A percentile compares a stretch with the other conserved stretches of the same genome.
Evolutionary conservation across 2,888 invertebrate genomes (phyloP).

Genomic region (Sisyra nigra): DNA sequence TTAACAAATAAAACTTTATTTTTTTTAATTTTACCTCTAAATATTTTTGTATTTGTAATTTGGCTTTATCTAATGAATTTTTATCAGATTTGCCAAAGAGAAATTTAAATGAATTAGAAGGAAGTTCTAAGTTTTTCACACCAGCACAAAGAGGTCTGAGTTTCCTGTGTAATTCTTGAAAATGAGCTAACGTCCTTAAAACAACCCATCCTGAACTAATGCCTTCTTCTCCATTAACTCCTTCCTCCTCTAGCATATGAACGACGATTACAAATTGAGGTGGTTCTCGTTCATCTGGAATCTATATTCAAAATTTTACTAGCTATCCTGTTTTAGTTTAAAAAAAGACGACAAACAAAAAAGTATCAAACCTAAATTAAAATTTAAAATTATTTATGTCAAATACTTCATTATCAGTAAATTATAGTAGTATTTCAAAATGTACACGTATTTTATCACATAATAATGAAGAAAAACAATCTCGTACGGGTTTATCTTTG

Average conservation of each 20-base stretch:
- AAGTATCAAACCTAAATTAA: too few relatives aligned
- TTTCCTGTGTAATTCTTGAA: constrained; percentile 69
- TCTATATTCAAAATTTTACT: constrained; percentile 13
- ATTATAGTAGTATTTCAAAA: too few relatives aligned
- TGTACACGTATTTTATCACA: too few relatives aligned
- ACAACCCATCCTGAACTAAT: constrained; percentile 55
- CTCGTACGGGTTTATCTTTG: too few relatives aligned
- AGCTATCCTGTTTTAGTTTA: background rate
- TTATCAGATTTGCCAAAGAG: constrained; percentile 70
- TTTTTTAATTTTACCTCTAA: constrained; percentile 44
- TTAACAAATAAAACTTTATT: background rate
- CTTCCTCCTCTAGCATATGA: constrained; percentile 50
- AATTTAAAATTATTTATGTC: too few relatives aligned
- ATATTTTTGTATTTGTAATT: constrained; percentile 69
- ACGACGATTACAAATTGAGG: constrained; percentile 64
- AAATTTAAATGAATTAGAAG: constrained; percentile 60
- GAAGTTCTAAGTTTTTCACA: constrained; percentile 66
- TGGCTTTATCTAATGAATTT: constrained; percentile 66
- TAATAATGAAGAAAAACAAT: too few relatives aligned
- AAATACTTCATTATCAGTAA: too few relatives aligned
- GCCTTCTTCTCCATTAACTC: constrained; percentile 30
- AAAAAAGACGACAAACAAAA: constrained; percentile 1
- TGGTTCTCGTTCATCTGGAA: constrained; percentile 34
- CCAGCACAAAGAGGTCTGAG: constrained; percentile 66
- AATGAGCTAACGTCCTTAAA: constrained; percentile 39